These are phyloP conservation scores for Muscicapa adusta DNA, from an alignment of 2,113 vertebrate genomes.

Conservation along the genomic window DNA sequence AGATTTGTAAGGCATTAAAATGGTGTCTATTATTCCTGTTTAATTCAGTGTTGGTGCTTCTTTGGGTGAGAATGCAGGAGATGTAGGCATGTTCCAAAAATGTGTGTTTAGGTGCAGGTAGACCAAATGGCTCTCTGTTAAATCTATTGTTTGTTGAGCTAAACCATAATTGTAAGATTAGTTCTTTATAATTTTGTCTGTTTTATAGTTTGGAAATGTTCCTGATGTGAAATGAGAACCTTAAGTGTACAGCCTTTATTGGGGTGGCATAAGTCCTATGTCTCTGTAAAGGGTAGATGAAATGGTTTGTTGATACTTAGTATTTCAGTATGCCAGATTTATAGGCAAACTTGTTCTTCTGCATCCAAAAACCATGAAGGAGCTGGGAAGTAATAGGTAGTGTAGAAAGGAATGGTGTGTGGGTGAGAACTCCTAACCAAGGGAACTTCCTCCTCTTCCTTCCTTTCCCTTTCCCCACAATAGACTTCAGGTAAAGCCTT, in stretches of 20 bases:
- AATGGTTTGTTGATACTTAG: background rate
- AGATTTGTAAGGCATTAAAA: background rate
- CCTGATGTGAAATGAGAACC: background rate
- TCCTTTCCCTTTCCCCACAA: background rate
- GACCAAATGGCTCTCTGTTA: background rate
- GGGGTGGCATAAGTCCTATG: background rate
- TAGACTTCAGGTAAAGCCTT: background rate
- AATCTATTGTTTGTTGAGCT: background rate
- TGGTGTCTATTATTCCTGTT: background rate
- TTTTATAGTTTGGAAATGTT: background rate
- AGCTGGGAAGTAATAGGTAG: background rate
- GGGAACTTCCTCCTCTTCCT: background rate
- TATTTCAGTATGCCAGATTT: background rate
- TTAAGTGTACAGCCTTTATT: background rate
- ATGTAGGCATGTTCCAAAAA: background rate
- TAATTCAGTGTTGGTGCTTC: background rate
- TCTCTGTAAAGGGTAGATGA: background rate
- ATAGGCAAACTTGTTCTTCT: background rate
- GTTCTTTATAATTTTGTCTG: background rate
- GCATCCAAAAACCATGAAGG: background rate
- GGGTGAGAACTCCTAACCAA: background rate
- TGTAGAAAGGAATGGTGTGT: background rate
- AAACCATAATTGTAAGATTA: background rate
- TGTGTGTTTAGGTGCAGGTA: rapidly evolving
- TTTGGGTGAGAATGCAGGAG: background rate